Evolutionary conservation across 2,888 invertebrate genomes (phyloP).

Genomic region (Tipula confusa): DNA sequence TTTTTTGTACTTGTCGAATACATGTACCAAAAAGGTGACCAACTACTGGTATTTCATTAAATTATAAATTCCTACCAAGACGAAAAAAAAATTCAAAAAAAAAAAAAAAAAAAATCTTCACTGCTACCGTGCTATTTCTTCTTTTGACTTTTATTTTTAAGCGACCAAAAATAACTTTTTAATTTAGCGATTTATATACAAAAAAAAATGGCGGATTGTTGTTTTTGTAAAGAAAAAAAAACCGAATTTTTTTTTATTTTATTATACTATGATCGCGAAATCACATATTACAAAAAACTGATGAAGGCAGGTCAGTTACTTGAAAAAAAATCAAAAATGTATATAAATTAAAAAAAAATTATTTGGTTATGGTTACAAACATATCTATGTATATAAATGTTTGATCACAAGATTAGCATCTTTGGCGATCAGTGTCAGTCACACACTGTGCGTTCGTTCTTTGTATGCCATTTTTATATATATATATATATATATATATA

Average conservation of each 20-base stretch:
- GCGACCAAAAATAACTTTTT: constrained; percentile 12
- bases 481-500: no score
- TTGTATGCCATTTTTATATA: no score
- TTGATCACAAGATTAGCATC: background rate
- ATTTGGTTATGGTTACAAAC: background rate
- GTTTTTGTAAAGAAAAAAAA: background rate
- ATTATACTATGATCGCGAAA: background rate
- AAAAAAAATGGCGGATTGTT: background rate
- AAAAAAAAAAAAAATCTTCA: background rate
- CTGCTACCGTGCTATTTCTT: constrained; percentile 8
- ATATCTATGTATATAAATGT: background rate
- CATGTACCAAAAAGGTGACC: background rate
- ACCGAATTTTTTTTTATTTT: background rate
- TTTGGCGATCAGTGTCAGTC: background rate
- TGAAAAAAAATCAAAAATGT: background rate
- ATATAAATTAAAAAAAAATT: background rate
- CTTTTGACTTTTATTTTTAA: constrained; percentile 8
- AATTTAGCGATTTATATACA: background rate
- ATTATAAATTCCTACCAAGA: background rate
- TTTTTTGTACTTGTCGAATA: background rate
- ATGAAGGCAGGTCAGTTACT: constrained; percentile 13
- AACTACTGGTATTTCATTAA: background rate
- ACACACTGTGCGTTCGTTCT: background rate
- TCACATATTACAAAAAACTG: background rate
- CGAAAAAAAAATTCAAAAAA: no score